These are phyloP conservation scores for Regulus satrapa DNA, from an alignment of 2,113 vertebrate species.

Conservation along the genomic window DNA sequence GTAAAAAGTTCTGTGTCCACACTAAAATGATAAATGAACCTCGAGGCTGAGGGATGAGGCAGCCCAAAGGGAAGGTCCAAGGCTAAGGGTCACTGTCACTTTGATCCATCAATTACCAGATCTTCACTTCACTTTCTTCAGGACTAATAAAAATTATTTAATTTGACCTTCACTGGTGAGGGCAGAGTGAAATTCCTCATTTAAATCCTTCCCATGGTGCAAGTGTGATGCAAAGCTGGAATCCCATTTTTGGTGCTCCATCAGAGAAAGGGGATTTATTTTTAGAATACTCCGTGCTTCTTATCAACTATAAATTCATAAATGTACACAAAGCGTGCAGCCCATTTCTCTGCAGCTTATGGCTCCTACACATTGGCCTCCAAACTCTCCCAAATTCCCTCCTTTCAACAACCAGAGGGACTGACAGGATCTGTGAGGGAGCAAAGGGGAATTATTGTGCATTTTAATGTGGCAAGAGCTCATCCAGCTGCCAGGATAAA, in stretches of 20 bases:
- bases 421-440: neutral
- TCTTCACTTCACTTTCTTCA: slow-evolving; percentile 52
- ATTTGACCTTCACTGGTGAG: slow-evolving; percentile 31
- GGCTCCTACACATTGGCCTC: neutral
- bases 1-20: neutral
- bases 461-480: neutral
- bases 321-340: neutral
- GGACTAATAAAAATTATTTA: slow-evolving; percentile 51
- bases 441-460: neutral
- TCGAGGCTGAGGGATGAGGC: slow-evolving; percentile 23
- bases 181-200: slow-evolving; percentile 54
- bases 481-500: neutral
- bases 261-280: neutral
- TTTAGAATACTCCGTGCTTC: neutral
- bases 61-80: slow-evolving; percentile 14
- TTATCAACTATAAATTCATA: slow-evolving; percentile 20
- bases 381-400: neutral
- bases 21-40: slow-evolving; percentile 51
- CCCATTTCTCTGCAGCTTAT: neutral
- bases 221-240: neutral
- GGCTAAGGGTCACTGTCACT: slow-evolving; percentile 46
- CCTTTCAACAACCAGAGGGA: neutral
- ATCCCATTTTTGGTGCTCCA: neutral
- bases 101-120: slow-evolving; percentile 59
- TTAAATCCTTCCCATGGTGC: slow-evolving; percentile 20